Base-by-base conservation (phyloP, 1,140 invertebrate species). In the Drosophila guanche region DNA sequence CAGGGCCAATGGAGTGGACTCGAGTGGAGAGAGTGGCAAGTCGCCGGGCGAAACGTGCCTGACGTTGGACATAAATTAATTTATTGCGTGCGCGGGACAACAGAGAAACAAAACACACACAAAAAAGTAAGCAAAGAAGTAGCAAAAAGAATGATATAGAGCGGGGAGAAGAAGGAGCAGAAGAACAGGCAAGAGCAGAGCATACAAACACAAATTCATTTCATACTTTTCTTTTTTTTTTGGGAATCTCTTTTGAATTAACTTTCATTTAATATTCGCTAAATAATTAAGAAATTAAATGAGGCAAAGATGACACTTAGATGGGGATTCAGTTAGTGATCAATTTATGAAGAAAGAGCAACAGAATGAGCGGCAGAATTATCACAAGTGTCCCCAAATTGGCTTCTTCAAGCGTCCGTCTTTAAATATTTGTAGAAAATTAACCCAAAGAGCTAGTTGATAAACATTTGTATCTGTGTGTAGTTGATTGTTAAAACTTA, bases 51-150 rank as follows among this genome's bases (percentile, higher is more conserved):
- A 83, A 85, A 86, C 81, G 81, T 86, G 81, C 81, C 83, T 75
- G 81, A 81, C 69, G 78, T 71, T 70, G 83, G 84, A 86, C 83
- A 86, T 86, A 86, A 86, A 86, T 86, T 86, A 86, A 86, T 86
- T 86, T 86, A 86, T 86, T 86, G 83, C 83, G 83, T 86, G 83
- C 79, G 63, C 60, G 76, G 75, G 63, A 63, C 79, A 68, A 88
- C 57, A 81, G 72, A 76, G 78, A 81, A 81, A 76, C 55, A 54
- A 68, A 70, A 42, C 50, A 59, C 45, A 51, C 48, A 59, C 37
- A 68, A 33, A 65, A 54, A 65, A 63, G 48, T 2, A 58, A 4
- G 41, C 12, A 37, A 73, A 56, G 16, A 72, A 62, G 16, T 57
- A 56, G 48, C 42, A 76, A 56, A 80, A 27, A 27, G 46, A 62